A percentile compares a stretch with the other conserved stretches of the same genome.
Conservation (phyloP, 2,888 invertebrate species). For the Tetrapedia diversipes region DNA sequence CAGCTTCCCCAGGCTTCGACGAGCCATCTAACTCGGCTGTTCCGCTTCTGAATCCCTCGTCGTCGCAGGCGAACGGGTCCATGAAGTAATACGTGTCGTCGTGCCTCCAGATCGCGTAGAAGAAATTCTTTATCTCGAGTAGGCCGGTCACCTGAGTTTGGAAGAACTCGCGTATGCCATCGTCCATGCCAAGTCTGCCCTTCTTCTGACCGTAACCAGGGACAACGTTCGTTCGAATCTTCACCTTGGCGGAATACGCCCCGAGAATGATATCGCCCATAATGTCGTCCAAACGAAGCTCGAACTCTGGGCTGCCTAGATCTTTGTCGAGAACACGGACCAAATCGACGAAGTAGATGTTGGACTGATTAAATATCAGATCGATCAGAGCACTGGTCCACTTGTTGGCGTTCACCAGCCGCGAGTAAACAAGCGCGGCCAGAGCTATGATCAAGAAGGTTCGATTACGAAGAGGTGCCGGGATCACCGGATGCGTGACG, state of each 20-base stretch:
- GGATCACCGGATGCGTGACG: constrained; percentile 70
- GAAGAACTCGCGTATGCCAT: constrained; percentile 75
- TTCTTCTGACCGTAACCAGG: constrained; percentile 75
- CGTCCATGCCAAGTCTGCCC: constrained; percentile 69
- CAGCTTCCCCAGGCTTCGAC: constrained; percentile 53
- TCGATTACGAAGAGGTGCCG: constrained; percentile 70
- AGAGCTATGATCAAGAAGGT: constrained; percentile 76
- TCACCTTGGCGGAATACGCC: constrained; percentile 77
- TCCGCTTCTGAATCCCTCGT: constrained; percentile 69
- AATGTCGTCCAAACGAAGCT: constrained; percentile 73
- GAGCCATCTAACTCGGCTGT: constrained; percentile 22
- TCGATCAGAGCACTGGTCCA: constrained; percentile 78
- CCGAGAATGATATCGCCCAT: constrained; percentile 78
- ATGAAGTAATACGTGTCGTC: constrained; percentile 76
- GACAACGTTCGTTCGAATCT: constrained; percentile 73
- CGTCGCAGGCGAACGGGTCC: constrained; percentile 79
- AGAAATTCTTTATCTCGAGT: constrained; percentile 76
- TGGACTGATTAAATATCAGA: constrained; percentile 79
- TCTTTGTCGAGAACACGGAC: constrained; percentile 74
- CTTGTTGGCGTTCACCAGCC: constrained; percentile 74
- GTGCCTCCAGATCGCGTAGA: constrained; percentile 79
- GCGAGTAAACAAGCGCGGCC: constrained; percentile 76
- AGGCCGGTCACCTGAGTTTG: constrained; percentile 66
- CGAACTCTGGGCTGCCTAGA: constrained; percentile 71
- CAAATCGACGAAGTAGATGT: constrained; percentile 78